phyloP scores from a whole-genome alignment of 2,888 invertebrate genomes.

The Drosophila buzzatii region DNA sequence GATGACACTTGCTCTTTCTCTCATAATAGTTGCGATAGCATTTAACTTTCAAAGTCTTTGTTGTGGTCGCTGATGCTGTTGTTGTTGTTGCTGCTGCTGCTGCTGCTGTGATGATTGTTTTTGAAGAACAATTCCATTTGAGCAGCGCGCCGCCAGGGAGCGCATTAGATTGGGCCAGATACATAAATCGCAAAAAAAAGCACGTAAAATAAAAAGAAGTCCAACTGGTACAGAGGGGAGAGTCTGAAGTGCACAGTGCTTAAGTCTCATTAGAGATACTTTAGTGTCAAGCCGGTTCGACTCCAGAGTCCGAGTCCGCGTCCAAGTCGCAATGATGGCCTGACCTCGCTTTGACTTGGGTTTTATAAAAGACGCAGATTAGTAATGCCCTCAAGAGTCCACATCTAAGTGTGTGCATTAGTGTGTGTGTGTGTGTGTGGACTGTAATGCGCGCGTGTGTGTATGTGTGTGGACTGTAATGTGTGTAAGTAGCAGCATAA shows the following conservation, averaged over 20 bases:
- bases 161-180: constrained; percentile 49
- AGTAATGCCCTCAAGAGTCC: constrained; percentile 74
- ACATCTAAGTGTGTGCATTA: constrained; percentile 26
- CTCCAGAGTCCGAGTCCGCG: constrained; percentile 29
- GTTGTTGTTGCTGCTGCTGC: constrained; percentile 7
- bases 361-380: constrained; percentile 80
- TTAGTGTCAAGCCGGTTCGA: constrained; percentile 51
- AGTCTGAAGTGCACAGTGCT: constrained; percentile 73
- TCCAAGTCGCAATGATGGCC: constrained; percentile 41
- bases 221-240: constrained; percentile 37
- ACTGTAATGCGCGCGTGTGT: constrained; percentile 1
- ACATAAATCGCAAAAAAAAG: constrained; percentile 34
- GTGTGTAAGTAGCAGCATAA: constrained; percentile 78
- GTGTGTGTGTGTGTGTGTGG: constrained; percentile 20
- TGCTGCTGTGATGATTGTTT: constrained; percentile 33
- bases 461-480: constrained; percentile 43
- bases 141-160: not conserved
- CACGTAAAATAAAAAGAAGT: constrained; percentile 30
- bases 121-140: constrained; percentile 46
- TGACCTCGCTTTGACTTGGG: constrained; percentile 77
- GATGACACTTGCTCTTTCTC: constrained; percentile 8
- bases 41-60: constrained; percentile 30
- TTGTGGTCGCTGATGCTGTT: constrained; percentile 12
- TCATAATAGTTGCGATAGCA: constrained; percentile 38
- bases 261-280: constrained; percentile 82